Percentiles rank a stretch among this genome's conserved stretches.
Conservation (phyloP, 2,113 vertebrate genomes). For the Ceyx melanurus region DNA sequence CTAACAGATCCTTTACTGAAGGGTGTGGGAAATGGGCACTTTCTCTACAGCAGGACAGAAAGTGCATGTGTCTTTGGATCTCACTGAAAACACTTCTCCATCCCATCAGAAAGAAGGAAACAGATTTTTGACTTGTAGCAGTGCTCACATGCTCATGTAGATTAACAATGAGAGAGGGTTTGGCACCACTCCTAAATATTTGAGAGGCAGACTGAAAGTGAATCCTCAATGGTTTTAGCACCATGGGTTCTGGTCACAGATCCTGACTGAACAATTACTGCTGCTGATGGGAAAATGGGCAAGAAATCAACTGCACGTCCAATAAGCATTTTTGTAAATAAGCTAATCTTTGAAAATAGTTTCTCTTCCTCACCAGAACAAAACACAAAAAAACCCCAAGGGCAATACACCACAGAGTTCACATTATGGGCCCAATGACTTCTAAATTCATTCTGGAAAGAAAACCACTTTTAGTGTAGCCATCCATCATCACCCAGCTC, state of each 20-base stretch:
- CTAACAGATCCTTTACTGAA: neutral
- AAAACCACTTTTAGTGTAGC: slow-evolving; percentile 4
- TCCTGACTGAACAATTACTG: neutral
- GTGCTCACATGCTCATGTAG: neutral
- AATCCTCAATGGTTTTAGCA: neutral
- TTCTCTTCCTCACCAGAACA: neutral
- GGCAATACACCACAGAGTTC: neutral
- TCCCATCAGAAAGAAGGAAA: neutral
- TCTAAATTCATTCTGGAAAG: slow-evolving; percentile 20
- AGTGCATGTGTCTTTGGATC: neutral
- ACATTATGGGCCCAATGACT: neutral
- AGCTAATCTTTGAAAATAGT: neutral
- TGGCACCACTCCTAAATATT: neutral
- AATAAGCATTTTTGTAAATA: neutral
- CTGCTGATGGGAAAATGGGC: neutral
- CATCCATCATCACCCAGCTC: slow-evolving; percentile 38
- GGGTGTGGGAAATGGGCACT: neutral
- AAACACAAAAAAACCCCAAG: neutral
- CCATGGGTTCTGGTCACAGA: neutral
- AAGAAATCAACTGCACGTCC: neutral
- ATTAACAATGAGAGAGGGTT: neutral
- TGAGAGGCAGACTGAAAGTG: neutral
- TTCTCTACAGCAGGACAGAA: neutral
- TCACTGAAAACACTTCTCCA: neutral
- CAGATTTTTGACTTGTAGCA: neutral